These are phyloP conservation scores for Philopedon plagiatum DNA, from an alignment of 2,888 invertebrate genomes.

Conservation along the genomic window DNA sequence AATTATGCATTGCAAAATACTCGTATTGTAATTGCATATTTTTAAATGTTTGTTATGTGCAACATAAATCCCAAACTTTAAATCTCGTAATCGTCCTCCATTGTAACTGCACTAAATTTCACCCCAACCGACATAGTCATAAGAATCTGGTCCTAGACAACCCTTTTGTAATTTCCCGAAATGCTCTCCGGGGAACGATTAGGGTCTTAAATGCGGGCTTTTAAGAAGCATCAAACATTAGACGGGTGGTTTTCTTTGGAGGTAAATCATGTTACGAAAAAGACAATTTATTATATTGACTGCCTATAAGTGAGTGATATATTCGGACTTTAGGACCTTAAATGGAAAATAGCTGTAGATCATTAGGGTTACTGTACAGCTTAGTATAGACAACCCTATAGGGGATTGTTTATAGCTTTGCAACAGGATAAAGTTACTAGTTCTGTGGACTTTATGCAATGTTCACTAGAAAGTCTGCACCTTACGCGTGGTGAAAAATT, in stretches of 20 bases:
- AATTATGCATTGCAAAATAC: too few relatives aligned
- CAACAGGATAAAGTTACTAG: too few relatives aligned
- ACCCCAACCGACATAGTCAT: slow-evolving; percentile 16
- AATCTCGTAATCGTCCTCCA: neutral
- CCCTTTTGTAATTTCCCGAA: slow-evolving; percentile 48
- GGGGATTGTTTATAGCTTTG: too few relatives aligned
- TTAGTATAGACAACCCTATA: too few relatives aligned
- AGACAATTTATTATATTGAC: slow-evolving; percentile 31
- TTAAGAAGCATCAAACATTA: slow-evolving; percentile 42
- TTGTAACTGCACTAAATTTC: slow-evolving; percentile 4
- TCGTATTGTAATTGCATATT: too few relatives aligned
- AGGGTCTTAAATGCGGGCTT: slow-evolving; percentile 45
- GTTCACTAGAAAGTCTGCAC: too few relatives aligned
- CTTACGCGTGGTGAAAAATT: too few relatives aligned
- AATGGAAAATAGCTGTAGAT: neutral
- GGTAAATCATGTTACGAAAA: slow-evolving; percentile 43
- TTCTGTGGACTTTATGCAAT: too few relatives aligned
- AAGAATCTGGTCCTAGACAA: slow-evolving; percentile 47
- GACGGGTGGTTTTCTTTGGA: slow-evolving; percentile 46
- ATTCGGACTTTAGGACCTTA: slow-evolving; percentile 26
- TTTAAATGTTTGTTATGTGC: neutral
- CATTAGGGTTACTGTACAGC: too few relatives aligned
- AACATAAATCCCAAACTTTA: neutral
- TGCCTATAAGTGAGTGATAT: slow-evolving; percentile 26
- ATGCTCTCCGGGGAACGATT: slow-evolving; percentile 37